phyloP scores from a whole-genome alignment of 2,113 vertebrate genomes.

The Promerops cafer region DNA sequence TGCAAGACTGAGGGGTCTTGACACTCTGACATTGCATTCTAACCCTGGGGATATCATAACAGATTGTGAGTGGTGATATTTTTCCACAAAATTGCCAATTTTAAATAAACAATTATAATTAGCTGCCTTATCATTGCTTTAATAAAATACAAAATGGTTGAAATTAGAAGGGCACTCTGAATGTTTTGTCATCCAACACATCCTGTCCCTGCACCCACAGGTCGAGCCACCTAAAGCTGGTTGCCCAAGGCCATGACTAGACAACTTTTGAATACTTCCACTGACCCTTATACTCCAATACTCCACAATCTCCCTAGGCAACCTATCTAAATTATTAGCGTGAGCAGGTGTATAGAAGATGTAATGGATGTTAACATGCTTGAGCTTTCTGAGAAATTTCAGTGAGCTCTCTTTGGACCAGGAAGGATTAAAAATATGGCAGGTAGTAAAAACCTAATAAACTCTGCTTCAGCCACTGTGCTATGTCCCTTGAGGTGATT shows the following conservation, averaged over 20 bases:
- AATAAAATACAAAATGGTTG: not conserved
- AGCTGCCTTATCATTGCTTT: not conserved
- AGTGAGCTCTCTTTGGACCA: not conserved
- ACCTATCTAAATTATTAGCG: not conserved
- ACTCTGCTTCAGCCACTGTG: not conserved
- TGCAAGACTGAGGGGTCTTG: not conserved
- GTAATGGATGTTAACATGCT: not conserved
- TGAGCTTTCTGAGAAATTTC: not conserved
- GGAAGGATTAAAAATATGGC: not conserved
- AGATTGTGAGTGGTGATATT: not conserved
- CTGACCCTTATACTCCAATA: not conserved
- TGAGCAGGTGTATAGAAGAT: not conserved
- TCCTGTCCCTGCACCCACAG: not conserved
- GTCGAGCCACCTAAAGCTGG: not conserved
- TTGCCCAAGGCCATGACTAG: not conserved
- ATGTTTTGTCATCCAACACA: not conserved
- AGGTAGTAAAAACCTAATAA: not conserved
- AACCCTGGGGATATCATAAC: not conserved
- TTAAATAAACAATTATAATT: not conserved
- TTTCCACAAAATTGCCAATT: not conserved
- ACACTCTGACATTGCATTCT: not conserved
- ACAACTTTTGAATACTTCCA: not conserved
- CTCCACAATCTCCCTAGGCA: not conserved
- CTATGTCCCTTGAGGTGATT: not conserved
- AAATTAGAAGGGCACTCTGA: not conserved